These are phyloP conservation scores for Charanyca ferruginea DNA, from an alignment of 2,888 invertebrate genomes.

Conservation along the genomic window DNA sequence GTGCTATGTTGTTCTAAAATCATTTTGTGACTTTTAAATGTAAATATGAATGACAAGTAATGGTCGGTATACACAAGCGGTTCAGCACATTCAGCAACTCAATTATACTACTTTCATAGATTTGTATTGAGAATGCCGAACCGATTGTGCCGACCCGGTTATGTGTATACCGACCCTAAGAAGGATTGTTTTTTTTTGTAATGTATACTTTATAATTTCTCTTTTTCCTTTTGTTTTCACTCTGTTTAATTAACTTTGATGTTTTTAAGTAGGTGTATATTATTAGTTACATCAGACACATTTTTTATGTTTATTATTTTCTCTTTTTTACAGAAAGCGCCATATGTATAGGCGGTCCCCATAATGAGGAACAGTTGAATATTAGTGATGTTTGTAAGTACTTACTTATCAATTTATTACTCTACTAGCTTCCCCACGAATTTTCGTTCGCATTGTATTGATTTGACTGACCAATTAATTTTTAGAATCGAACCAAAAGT, in stretches of 20 bases:
- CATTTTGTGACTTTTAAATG: background rate
- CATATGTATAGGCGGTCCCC: slow-evolving; percentile 66
- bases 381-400: slow-evolving; percentile 96
- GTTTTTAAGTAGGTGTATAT: background rate
- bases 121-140: too few species aligned
- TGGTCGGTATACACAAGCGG: too few species aligned
- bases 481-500: too few species aligned
- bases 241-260: slow-evolving; percentile 1
- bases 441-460: too few species aligned
- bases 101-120: too few species aligned
- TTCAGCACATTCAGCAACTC: too few species aligned
- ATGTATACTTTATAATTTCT: slow-evolving; percentile 10
- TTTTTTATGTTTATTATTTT: slow-evolving; percentile 1
- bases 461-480: too few species aligned
- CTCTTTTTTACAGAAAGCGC: slow-evolving; percentile 62
- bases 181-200: too few species aligned
- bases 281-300: background rate
- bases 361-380: slow-evolving; percentile 91
- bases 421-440: too few species aligned
- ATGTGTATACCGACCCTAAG: too few species aligned
- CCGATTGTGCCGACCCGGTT: too few species aligned
- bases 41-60: background rate
- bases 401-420: slow-evolving; percentile 59
- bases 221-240: background rate
- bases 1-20: background rate